Percentiles rank a stretch among this genome's conserved stretches.
Evolutionary conservation across 2,888 invertebrate species (phyloP).

Genomic region (Aspidiotus rigidus): DNA sequence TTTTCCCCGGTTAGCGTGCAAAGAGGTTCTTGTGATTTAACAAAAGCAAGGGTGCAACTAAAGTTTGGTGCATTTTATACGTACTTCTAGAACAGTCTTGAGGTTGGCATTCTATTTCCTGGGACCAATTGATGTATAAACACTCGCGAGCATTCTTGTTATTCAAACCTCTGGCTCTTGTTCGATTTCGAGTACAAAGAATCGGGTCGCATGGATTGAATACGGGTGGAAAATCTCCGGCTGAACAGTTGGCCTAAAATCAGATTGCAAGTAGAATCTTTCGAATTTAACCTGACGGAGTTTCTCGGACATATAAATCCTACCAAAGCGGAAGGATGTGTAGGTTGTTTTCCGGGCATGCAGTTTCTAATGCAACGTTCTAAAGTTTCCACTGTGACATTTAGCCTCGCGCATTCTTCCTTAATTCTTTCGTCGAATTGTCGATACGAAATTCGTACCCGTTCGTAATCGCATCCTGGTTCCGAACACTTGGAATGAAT

Average conservation of each 20-base stretch:
- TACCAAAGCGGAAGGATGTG: too few relatives aligned
- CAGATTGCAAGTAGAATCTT: background rate
- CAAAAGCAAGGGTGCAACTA: background rate
- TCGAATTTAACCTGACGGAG: too few relatives aligned
- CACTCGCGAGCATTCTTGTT: background rate
- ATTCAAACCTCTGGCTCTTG: background rate
- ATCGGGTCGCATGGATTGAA: background rate
- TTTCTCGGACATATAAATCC: background rate
- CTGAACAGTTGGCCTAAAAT: background rate
- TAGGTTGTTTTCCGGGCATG: background rate
- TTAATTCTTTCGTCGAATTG: background rate
- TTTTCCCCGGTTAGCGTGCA: constrained; percentile 16
- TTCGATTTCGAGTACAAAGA: background rate
- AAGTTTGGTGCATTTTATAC: background rate
- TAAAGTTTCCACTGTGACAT: background rate
- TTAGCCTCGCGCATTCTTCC: background rate
- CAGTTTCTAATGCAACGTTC: background rate
- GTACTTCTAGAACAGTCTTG: background rate
- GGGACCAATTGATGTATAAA: background rate
- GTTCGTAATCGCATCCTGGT: constrained; percentile 2
- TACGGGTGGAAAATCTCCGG: background rate
- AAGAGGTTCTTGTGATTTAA: background rate
- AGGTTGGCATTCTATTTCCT: background rate
- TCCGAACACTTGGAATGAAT: constrained; percentile 12
- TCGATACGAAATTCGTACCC: constrained; percentile 5